Conservation (phyloP, 2,888 invertebrate genomes). For the Ryuthela nishihirai region DNA sequence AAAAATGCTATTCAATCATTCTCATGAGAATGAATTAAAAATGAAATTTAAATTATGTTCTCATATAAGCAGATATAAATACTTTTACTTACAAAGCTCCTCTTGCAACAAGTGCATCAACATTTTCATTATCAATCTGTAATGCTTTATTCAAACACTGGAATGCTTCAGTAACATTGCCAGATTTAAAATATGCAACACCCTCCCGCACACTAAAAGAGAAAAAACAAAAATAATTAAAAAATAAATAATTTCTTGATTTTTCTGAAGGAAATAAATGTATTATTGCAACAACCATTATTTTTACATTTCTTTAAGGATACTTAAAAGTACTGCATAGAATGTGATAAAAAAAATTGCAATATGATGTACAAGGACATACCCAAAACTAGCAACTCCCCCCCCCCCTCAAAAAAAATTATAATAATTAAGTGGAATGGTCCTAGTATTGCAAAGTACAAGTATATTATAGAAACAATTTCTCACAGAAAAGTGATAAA, state of each 20-base stretch:
- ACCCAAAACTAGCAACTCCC: too few species aligned
- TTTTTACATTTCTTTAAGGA: neutral
- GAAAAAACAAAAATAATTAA: neutral
- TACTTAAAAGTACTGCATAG: neutral
- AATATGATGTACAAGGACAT: too few species aligned
- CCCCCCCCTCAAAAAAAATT: too few species aligned
- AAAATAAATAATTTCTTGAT: neutral
- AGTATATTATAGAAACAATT: too few species aligned
- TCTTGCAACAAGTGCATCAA: slow-evolving; percentile 85
- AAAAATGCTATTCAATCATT: too few species aligned
- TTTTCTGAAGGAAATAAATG: neutral
- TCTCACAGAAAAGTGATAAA: too few species aligned
- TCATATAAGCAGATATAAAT: too few species aligned
- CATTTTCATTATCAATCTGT: slow-evolving; percentile 84
- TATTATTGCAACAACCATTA: neutral
- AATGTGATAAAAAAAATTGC: too few species aligned
- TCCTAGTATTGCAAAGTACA: too few species aligned
- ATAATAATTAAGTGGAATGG: too few species aligned
- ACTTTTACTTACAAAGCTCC: slow-evolving; percentile 67
- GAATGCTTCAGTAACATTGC: slow-evolving; percentile 88
- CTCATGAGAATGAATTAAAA: too few species aligned
- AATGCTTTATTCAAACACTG: slow-evolving; percentile 90
- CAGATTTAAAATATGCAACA: slow-evolving; percentile 89
- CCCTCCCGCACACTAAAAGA: slow-evolving; percentile 79
- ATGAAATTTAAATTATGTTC: too few species aligned